phyloP scores from a whole-genome alignment of 2,797 vertebrate species.

The Helarctos malayanus region DNA sequence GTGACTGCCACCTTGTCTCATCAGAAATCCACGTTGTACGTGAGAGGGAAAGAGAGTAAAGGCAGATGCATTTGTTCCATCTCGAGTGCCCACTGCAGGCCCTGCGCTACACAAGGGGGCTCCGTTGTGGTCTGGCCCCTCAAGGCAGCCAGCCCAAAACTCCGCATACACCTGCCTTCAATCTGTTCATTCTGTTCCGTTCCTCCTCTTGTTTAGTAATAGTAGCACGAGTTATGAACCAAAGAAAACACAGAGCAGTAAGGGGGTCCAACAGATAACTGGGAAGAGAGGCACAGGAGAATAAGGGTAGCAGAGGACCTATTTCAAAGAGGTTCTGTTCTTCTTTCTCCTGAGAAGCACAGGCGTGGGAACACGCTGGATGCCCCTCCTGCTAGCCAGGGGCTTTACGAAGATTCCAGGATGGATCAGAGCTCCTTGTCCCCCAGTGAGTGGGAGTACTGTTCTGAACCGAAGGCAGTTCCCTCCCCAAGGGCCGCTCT shows the following conservation, averaged over 20 bases:
- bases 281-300: neutral
- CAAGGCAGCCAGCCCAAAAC: neutral
- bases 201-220: neutral
- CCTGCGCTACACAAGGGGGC: accelerated
- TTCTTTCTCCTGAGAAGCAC: neutral
- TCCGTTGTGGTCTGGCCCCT: neutral
- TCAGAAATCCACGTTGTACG: neutral
- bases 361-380: accelerated
- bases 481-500: accelerated
- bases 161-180: neutral
- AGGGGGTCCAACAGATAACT: neutral
- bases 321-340: neutral
- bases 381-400: accelerated
- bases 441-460: neutral
- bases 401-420: neutral
- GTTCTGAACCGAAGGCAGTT: neutral
- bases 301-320: neutral
- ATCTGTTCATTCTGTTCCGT: neutral
- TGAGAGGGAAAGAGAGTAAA: neutral
- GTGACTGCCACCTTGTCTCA: neutral
- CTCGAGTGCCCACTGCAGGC: neutral
- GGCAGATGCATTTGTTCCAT: neutral
- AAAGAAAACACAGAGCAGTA: neutral
- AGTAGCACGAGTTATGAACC: neutral
- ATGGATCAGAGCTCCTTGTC: neutral